Evolutionary conservation across 2,888 invertebrate genomes (phyloP).

Genomic region (Strigamia crassipes): DNA sequence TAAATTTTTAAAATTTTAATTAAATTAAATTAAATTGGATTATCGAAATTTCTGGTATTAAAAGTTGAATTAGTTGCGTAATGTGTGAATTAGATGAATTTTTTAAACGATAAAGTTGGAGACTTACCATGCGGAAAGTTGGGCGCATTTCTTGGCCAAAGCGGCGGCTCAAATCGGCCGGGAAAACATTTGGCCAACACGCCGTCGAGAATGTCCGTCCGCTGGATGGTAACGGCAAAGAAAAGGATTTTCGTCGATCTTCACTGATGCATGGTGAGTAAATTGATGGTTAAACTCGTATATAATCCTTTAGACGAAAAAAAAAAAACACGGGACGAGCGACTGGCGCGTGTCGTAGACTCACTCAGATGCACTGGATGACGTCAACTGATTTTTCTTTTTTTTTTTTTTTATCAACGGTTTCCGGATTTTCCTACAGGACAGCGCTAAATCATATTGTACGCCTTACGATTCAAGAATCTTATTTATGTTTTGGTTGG

Average conservation of each 20-base stretch:
- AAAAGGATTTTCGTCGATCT: not conserved
- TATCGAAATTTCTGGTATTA: too few relatives aligned
- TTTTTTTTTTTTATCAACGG: not conserved
- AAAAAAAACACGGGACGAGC: not conserved
- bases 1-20: not conserved
- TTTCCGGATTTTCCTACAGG: slow-evolving; percentile 16
- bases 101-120: not conserved
- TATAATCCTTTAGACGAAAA: not conserved
- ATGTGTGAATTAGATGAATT: not conserved
- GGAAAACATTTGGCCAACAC: slow-evolving; percentile 11
- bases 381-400: not conserved
- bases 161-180: slow-evolving; percentile 21
- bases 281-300: not conserved
- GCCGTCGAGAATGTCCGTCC: not conserved
- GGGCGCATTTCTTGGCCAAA: slow-evolving; percentile 15
- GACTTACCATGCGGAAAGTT: slow-evolving; percentile 16
- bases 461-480: not conserved
- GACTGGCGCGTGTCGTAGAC: slow-evolving; percentile 10
- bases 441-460: slow-evolving; percentile 10
- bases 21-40: not conserved
- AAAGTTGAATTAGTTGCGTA: not conserved
- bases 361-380: not conserved
- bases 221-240: not conserved
- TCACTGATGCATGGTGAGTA: not conserved
- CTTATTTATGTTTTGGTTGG: not conserved